phyloP scores from a whole-genome alignment of 2,113 vertebrate species.

The Mesitornis unicolor region DNA sequence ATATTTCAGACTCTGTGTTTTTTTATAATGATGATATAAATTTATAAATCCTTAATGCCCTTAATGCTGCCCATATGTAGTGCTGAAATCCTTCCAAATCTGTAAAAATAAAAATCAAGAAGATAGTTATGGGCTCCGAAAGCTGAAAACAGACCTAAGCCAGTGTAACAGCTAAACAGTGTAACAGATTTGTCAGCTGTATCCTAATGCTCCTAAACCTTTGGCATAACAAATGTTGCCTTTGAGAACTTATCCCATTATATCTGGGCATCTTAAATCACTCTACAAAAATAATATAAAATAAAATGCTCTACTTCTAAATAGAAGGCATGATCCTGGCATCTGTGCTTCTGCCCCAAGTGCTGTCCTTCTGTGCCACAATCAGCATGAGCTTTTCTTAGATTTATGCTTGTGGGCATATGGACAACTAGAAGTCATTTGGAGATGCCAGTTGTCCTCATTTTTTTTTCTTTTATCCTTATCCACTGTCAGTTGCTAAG shows the following conservation, averaged over 20 bases:
- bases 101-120: slow-evolving; percentile 58
- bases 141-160: slow-evolving; percentile 40
- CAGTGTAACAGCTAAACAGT: slow-evolving; percentile 52
- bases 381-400: slow-evolving; percentile 62
- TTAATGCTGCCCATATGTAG: slow-evolving; percentile 55
- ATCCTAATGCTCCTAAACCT: slow-evolving; percentile 57
- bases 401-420: slow-evolving; percentile 47
- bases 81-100: slow-evolving; percentile 61
- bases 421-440: slow-evolving; percentile 62
- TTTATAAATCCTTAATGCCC: slow-evolving; percentile 54
- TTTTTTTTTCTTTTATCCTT: neutral
- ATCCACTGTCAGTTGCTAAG: neutral
- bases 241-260: slow-evolving; percentile 38
- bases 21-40: slow-evolving; percentile 8
- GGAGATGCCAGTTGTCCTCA: slow-evolving; percentile 27
- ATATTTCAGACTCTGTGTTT: neutral
- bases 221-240: slow-evolving; percentile 40
- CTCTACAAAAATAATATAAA: neutral
- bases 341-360: slow-evolving; percentile 61
- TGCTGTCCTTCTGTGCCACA: slow-evolving; percentile 50
- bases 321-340: slow-evolving; percentile 42
- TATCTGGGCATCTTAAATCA: slow-evolving; percentile 44
- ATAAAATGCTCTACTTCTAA: slow-evolving; percentile 43
- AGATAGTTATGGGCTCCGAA: slow-evolving; percentile 34
- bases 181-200: slow-evolving; percentile 61